Percentiles rank a stretch among this genome's conserved stretches.
Evolutionary conservation across 2,888 invertebrate genomes (phyloP).

Genomic region (Omphaloscelis lunosa): DNA sequence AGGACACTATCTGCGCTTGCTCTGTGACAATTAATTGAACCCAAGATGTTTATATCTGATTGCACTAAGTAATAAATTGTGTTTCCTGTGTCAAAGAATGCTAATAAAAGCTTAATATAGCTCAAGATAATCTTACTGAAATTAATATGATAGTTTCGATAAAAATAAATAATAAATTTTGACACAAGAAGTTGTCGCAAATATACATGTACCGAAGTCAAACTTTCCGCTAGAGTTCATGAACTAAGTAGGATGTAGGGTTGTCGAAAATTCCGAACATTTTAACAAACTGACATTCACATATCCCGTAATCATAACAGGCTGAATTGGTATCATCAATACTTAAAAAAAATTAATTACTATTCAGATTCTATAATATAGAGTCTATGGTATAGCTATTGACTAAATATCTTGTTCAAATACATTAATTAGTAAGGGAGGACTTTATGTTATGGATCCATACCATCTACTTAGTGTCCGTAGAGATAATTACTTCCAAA

Average conservation of each 20-base stretch:
- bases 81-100: slow-evolving; percentile 69
- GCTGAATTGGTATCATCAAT: not conserved
- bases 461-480: too few species aligned
- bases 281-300: not conserved
- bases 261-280: not conserved
- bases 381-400: not conserved
- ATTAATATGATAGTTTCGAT: slow-evolving; percentile 41
- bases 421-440: too few species aligned
- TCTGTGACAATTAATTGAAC: slow-evolving; percentile 71
- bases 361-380: not conserved
- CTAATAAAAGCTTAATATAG: slow-evolving; percentile 71
- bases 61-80: slow-evolving; percentile 73
- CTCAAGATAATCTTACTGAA: slow-evolving; percentile 54
- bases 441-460: too few species aligned
- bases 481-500: not conserved
- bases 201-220: not conserved
- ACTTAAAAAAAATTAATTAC: not conserved
- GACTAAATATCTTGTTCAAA: too few species aligned
- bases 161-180: not conserved
- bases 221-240: not conserved
- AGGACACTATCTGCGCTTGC: slow-evolving; percentile 43
- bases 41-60: slow-evolving; percentile 75
- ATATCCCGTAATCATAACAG: not conserved
- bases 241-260: not conserved
- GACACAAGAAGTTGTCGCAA: not conserved